phyloP scores from a whole-genome alignment of 2,797 vertebrate genomes.

The Sebastolobus altivelis region DNA sequence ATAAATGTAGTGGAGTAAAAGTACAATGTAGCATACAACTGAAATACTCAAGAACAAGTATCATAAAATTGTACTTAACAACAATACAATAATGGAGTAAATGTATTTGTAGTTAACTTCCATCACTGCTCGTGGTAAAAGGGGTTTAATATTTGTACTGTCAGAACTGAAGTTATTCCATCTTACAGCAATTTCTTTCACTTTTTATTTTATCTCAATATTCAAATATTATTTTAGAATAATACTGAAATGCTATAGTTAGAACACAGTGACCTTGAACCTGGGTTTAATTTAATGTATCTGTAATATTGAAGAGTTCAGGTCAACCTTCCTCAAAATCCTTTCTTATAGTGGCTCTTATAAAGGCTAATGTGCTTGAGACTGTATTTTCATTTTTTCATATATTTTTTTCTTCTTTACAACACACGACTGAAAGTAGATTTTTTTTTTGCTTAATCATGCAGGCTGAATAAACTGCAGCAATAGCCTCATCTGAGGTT shows the following conservation, averaged over 20 bases:
- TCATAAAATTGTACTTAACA: background rate
- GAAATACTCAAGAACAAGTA: background rate
- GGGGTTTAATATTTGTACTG: background rate
- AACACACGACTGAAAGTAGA: background rate
- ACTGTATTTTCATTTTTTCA: background rate
- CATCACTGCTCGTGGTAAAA: background rate
- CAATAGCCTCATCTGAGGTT: background rate
- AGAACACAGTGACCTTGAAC: background rate
- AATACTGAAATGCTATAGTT: background rate
- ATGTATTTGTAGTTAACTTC: background rate
- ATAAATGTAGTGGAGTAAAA: background rate
- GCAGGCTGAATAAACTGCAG: background rate
- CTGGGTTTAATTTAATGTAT: background rate
- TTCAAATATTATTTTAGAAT: background rate
- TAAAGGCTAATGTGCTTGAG: background rate
- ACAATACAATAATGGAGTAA: background rate
- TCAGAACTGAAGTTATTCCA: background rate
- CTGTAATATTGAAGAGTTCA: background rate
- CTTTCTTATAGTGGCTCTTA: background rate
- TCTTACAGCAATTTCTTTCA: background rate
- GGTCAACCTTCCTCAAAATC: background rate
- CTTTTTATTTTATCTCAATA: background rate
- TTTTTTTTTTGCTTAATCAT: background rate
- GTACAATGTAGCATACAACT: background rate
- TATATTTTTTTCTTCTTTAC: background rate